Percentiles rank a stretch among this genome's conserved stretches.
Conservation (phyloP, 1,140 invertebrate genomes). For the Macrostomum lignano region DNA sequence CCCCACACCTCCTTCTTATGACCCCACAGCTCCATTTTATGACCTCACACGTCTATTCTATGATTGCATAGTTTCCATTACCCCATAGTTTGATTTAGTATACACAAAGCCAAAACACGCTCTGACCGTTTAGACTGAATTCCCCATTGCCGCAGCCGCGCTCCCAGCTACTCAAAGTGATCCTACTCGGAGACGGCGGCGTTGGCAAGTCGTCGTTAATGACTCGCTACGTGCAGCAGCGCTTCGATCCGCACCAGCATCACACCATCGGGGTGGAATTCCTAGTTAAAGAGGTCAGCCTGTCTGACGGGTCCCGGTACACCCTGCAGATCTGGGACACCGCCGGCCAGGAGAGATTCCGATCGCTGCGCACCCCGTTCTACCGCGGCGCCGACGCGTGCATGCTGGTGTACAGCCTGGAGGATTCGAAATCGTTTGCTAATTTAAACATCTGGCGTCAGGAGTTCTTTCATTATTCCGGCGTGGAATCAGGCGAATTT, state of each 20-base stretch:
- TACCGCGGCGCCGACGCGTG: constrained; percentile 71
- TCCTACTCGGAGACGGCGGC: constrained; percentile 62
- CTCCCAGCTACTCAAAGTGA: constrained; percentile 51
- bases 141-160: too few species aligned
- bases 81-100: too few species aligned
- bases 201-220: constrained; percentile 73
- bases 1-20: too few species aligned
- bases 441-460: constrained; percentile 56
- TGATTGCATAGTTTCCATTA: too few species aligned
- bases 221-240: constrained; percentile 68
- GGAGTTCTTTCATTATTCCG: constrained; percentile 62
- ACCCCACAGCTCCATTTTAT: too few species aligned
- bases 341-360: constrained; percentile 29
- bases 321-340: constrained; percentile 20
- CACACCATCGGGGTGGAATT: constrained; percentile 80
- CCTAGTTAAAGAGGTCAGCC: constrained; percentile 52
- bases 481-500: constrained; percentile 42
- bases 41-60: too few species aligned
- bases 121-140: too few species aligned
- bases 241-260: constrained; percentile 64
- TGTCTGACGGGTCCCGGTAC: background rate
- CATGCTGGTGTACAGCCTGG: constrained; percentile 50
- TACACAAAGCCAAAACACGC: too few species aligned
- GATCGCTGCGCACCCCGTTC: constrained; percentile 60
- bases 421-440: constrained; percentile 50